Percentiles rank a stretch among this genome's conserved stretches.
These are phyloP conservation scores for Sminthurides aquaticus DNA, from an alignment of 2,888 invertebrate species.

Conservation along the genomic window DNA sequence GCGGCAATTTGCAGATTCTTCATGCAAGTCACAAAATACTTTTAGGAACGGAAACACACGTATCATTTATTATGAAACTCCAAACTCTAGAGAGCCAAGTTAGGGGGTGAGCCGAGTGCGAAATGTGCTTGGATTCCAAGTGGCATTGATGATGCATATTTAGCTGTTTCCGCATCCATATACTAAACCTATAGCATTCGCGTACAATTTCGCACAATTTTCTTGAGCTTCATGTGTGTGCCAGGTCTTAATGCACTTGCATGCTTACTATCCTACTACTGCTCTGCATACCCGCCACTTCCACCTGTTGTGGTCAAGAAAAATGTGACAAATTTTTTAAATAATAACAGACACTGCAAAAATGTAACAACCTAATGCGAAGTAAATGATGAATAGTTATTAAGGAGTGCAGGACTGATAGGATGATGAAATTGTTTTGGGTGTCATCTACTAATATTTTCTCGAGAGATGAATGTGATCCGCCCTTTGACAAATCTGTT, in stretches of 20 bases:
- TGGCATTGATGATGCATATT: not conserved
- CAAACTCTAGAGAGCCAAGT: not conserved
- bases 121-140: not conserved
- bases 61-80: not conserved
- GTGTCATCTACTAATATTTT: not conserved
- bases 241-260: not conserved
- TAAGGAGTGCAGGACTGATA: no score
- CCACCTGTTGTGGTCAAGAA: no score
- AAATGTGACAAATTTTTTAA: no score
- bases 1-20: not conserved
- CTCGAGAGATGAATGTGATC: not conserved
- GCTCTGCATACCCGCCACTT: not conserved
- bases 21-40: not conserved
- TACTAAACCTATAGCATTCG: no score
- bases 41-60: not conserved
- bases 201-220: no score
- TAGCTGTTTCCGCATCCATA: no score
- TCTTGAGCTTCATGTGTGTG: not conserved
- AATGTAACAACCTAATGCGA: not conserved
- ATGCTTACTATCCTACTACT: not conserved
- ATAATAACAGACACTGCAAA: not conserved
- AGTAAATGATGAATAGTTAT: not conserved
- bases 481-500: no score
- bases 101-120: not conserved
- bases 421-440: not conserved